Percentiles rank a stretch among this genome's conserved stretches.
These are phyloP conservation scores for Andrena haemorrhoa DNA, from an alignment of 2,888 invertebrate species.

Conservation along the genomic window DNA sequence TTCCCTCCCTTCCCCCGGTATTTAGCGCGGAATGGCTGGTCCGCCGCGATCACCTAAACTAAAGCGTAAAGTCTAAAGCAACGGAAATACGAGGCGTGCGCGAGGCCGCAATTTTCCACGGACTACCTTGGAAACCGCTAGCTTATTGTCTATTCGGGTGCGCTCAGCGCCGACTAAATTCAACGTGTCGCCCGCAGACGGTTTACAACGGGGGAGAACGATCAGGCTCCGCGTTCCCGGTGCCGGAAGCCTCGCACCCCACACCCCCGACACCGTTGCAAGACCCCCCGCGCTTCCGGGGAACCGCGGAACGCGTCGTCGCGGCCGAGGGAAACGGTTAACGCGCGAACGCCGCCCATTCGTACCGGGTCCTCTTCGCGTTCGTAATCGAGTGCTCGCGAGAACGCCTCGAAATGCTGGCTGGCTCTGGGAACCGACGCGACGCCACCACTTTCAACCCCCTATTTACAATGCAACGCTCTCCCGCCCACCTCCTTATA, in stretches of 20 bases:
- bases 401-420: constrained; percentile 47
- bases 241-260: constrained; percentile 11
- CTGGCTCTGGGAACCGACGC: background rate
- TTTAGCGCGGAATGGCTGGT: constrained; percentile 34
- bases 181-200: constrained; percentile 66
- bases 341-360: constrained; percentile 46
- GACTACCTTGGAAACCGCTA: constrained; percentile 38
- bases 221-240: constrained; percentile 53
- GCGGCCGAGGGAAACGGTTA: constrained; percentile 33
- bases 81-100: constrained; percentile 50
- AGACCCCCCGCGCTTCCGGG: constrained; percentile 30
- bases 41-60: constrained; percentile 40
- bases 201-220: constrained; percentile 51
- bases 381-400: constrained; percentile 73
- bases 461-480: constrained; percentile 73
- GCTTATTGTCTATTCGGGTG: constrained; percentile 61
- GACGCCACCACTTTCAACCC: constrained; percentile 40
- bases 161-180: constrained; percentile 58
- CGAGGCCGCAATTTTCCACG: constrained; percentile 49
- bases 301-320: constrained; percentile 72
- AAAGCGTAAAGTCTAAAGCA: constrained; percentile 23
- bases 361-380: constrained; percentile 39
- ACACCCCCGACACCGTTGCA: constrained; percentile 11
- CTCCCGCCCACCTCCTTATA: constrained; percentile 54
- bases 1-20: constrained; percentile 15